Percentiles rank a stretch among this genome's conserved stretches.
These are phyloP conservation scores for Rhynchophorus ferrugineus DNA, from an alignment of 1,140 invertebrate genomes.

Conservation along the genomic window DNA sequence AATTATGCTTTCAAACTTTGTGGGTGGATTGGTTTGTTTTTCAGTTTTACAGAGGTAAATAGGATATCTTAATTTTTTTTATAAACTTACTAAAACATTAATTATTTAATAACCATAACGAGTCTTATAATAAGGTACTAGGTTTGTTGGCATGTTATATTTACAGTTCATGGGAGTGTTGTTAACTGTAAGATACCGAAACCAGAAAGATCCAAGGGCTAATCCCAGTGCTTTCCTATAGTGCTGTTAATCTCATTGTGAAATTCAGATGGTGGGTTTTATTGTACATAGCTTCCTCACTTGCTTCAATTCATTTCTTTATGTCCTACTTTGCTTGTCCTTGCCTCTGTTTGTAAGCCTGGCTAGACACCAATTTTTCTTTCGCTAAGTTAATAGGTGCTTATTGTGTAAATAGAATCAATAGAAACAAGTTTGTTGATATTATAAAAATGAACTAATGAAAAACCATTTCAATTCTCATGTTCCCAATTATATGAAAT, in stretches of 20 bases:
- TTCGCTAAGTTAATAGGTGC: too few relatives aligned
- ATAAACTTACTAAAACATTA: too few relatives aligned
- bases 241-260: conserved; percentile 41
- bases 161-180: conserved; percentile 94
- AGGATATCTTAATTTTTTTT: too few relatives aligned
- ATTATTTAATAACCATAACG: conserved; percentile 3
- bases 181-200: conserved; percentile 93
- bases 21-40: conserved; percentile 89
- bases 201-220: conserved; percentile 93
- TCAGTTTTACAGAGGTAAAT: conserved; percentile 93
- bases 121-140: neutral
- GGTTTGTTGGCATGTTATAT: conserved; percentile 35
- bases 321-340: conserved; percentile 1
- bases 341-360: neutral
- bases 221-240: conserved; percentile 96
- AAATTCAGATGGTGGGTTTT: conserved; percentile 40
- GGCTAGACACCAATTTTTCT: neutral
- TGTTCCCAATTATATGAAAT: too few relatives aligned
- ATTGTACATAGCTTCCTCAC: conserved; percentile 4
- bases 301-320: neutral
- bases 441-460: too few relatives aligned
- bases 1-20: conserved; percentile 82
- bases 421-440: too few relatives aligned
- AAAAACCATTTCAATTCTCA: too few relatives aligned
- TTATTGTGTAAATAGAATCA: too few relatives aligned